phyloP scores from a whole-genome alignment of 2,888 invertebrate species.

The Epinotia ramella region DNA sequence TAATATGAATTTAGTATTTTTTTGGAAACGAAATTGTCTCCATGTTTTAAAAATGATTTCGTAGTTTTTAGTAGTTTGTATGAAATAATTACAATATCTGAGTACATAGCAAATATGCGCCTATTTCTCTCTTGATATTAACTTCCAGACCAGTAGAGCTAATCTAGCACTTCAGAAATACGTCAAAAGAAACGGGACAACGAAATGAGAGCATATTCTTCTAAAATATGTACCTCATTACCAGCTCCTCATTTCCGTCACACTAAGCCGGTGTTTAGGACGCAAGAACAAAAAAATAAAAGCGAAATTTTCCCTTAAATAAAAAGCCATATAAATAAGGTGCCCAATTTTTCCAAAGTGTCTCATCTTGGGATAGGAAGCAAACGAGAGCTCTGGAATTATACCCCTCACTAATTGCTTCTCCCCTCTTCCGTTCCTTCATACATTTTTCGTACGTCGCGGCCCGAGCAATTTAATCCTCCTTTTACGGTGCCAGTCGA shows the following conservation, averaged over 20 bases:
- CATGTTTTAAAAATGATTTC: too few relatives aligned
- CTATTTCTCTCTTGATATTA: not conserved
- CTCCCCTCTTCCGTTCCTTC: constrained; percentile 49
- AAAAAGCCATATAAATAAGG: constrained; percentile 49
- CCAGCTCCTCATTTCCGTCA: constrained; percentile 41
- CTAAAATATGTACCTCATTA: constrained; percentile 40
- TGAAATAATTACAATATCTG: too few relatives aligned
- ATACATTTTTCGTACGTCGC: constrained; percentile 63
- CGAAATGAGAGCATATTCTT: constrained; percentile 31
- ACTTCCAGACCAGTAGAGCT: not conserved
- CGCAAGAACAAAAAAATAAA: constrained; percentile 31
- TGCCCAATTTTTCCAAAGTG: constrained; percentile 50
- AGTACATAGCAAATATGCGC: too few relatives aligned
- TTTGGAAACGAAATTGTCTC: too few relatives aligned
- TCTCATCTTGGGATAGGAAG: constrained; percentile 50
- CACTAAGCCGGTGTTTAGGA: constrained; percentile 38
- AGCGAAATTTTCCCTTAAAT: constrained; percentile 31
- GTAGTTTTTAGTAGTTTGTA: too few relatives aligned
- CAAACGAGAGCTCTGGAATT: constrained; percentile 56
- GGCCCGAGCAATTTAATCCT: constrained; percentile 62
- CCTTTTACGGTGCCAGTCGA: constrained; percentile 57
- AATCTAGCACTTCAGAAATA: not conserved
- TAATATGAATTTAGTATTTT: not conserved
- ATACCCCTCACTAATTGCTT: constrained; percentile 58
- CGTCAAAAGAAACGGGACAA: not conserved